Evolutionary conservation across 1,140 invertebrate genomes (phyloP), one percentile per base, ranked within the genome.

Genomic region (Fopius arisanus): DNA sequence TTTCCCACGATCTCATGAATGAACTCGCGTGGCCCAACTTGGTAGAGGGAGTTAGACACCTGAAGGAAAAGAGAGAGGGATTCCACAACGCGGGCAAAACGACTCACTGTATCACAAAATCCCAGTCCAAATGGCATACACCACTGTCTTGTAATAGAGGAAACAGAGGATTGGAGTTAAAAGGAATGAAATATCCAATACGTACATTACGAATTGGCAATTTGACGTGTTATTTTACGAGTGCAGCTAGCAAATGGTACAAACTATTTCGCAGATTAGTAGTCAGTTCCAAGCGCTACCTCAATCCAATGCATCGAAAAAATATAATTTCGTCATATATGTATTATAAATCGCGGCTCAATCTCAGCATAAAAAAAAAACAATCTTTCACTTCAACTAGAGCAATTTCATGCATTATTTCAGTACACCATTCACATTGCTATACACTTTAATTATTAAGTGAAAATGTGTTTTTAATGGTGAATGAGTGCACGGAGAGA

Each of bases 1-100:
- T 84, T 87, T 88, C 86, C 86, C 86, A 87, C 86, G 86, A 87
- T 87, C 86, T 87, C 84, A 88, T 87, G 86, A 88, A 88, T 88
- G 86, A 88, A 88, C 84, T 88, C 86, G 86, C 86, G 86, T 88
- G 86, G 86, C 86, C 62, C n/a, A 65, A 62, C 16, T 28, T 28
- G 69, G 28, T 74, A 73, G 73, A 77, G 82, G 81, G 83, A 63
- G 66, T 37, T 48, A 31, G 37, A 23, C 48, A 16, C 16, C 81
- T 63, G 70, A 70, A 68, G 75, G 62, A 76, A 76, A 75, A 67
- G 66, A 73, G 74, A 78, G 71, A 67, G 48, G 68, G 54, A 12
- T 12, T 4, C 33, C 33, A 37, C 5, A 37, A 12, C 4, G 12
- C 33, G 33, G 63, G 62, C 28, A 67, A 51, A 67, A 41, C 59